Evolutionary conservation across 2,797 vertebrate genomes (phyloP), one percentile per base, ranked within the genome.

Genomic region (Urocyon cinereoargenteus): DNA sequence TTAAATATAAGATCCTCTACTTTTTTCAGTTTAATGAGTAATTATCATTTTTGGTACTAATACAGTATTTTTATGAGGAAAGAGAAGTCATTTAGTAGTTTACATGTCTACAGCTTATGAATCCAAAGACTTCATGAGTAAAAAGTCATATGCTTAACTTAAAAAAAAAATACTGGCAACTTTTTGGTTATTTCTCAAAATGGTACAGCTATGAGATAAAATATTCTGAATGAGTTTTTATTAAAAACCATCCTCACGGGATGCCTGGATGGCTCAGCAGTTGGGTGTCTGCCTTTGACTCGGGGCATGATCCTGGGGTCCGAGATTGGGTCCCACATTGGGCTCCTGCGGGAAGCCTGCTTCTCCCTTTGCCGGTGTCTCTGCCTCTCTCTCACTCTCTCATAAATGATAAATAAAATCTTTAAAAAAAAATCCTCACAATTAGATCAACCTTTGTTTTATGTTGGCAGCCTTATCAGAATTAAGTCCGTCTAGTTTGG

Each of bases 101-200:
- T 75, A 88, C 59, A 64, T 31, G 6, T 91, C 91, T 51, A n/a
- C 5, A 90, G 55, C 51, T 49, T 81, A 62, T 90, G 40, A 90
- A 49, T 79, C 28, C 64, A 90, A 90, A 97, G 28, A 55, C 8
- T 70, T 45, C 2, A 84, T 57, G 55, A 77, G 64, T 94, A 24
- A 45, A 92, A 94, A 94, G 16, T 13, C 45, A 53, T 8, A 68
- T 79, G 34, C 10, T 94, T 94, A 88, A 82, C 22, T 91, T 95
- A 68, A 2, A 62, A 86, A 57, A 86, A 66, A 96, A 94, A 83
- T 10, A 94, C 18, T 73, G 15, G 53, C 59, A 55, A 28, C n/a
- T 89, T 77, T n/a, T n/a, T 89, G 24, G 68, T 78, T 72, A 51
- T 83, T 83, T 95, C 79, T 96, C 82, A 92, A 81, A 87, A 57